phyloP scores from a whole-genome alignment of 2,888 invertebrate species.

The Tetragonula carbonaria region DNA sequence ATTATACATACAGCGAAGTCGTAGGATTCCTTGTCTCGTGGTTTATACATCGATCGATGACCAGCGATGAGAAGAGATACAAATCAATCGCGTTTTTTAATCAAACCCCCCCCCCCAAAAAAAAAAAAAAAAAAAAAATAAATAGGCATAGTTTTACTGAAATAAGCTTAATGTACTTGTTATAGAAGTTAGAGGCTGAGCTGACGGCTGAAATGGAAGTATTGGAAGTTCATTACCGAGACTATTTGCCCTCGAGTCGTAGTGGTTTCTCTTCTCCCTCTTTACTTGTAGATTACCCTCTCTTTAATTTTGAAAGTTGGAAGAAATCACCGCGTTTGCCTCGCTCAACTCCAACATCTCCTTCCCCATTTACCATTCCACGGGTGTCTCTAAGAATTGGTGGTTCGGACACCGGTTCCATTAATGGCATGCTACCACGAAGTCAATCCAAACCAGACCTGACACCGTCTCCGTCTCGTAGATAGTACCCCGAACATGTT shows the following conservation, averaged over 20 bases:
- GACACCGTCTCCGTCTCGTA: constrained; percentile 74
- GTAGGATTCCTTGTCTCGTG: constrained; percentile 5
- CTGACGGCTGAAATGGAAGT: constrained; percentile 84
- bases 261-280: constrained; percentile 78
- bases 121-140: not conserved
- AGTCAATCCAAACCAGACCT: constrained; percentile 73
- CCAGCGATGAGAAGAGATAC: constrained; percentile 22
- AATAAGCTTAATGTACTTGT: constrained; percentile 77
- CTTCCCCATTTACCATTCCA: constrained; percentile 80
- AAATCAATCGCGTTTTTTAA: constrained; percentile 24
- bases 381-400: constrained; percentile 78
- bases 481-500: constrained; percentile 65
- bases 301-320: constrained; percentile 74
- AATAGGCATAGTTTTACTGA: constrained; percentile 46
- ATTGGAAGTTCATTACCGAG: constrained; percentile 83
- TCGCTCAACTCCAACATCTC: constrained; percentile 78
- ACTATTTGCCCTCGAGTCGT: constrained; percentile 80
- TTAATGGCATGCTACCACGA: constrained; percentile 76
- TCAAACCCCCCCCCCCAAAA: not conserved
- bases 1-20: not conserved
- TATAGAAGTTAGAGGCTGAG: constrained; percentile 86
- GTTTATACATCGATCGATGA: not conserved
- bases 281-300: constrained; percentile 75
- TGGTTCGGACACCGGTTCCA: constrained; percentile 77
- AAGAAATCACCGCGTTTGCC: constrained; percentile 81